Evolutionary conservation across 2,797 vertebrate species (phyloP), one percentile per base, ranked within the genome.

Genomic region (Macroramphosus scolopax): DNA sequence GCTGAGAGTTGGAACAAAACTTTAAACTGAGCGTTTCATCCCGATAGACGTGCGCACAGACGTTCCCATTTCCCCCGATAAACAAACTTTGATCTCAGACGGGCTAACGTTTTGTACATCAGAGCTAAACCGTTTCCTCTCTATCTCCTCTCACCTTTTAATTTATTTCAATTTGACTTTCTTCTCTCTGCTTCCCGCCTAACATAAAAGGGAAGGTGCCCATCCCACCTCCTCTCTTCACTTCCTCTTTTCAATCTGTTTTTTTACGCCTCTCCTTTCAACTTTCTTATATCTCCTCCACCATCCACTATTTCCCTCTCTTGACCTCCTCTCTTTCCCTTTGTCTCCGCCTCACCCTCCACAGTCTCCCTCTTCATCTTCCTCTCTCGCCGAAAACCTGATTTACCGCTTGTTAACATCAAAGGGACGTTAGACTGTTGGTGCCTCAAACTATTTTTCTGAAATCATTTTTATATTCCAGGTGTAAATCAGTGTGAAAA

Each of bases 391-490:
- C 60, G 66, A n/a, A 83, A 80, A 84, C 74, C 70, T 83, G 80
- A 85, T 85, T 87, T 87, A 75, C 77, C 48, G 78, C 80, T 70
- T 80, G 81, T 85, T 85, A 87, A 84, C 81, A 82, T 87, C 85
- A 87, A 87, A 87, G 81, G 72, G 59, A 72, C 34, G 77, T 79
- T 65, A 39, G 67, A 63, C 70, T 74, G 76, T 77, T 76, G 81
- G 60, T 55, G 80, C 83, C 85, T 70, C 74, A 51, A 80, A 85
- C 80, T 81, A 82, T 85, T 83, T 84, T 59, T 79, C 47, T 74
- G 75, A 35, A 73, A 81, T 85, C 68, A 72, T 68, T 79, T 82
- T 80, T 75, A 80, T 78, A 83, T 77, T 82, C 70, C 79, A 81
- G 85, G 81, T 83, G 68, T 74, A 81, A 87, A 82, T 85, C 69